phyloP scores from a whole-genome alignment of 2,797 vertebrate genomes.

The Odontamblyopus lacepedii region DNA sequence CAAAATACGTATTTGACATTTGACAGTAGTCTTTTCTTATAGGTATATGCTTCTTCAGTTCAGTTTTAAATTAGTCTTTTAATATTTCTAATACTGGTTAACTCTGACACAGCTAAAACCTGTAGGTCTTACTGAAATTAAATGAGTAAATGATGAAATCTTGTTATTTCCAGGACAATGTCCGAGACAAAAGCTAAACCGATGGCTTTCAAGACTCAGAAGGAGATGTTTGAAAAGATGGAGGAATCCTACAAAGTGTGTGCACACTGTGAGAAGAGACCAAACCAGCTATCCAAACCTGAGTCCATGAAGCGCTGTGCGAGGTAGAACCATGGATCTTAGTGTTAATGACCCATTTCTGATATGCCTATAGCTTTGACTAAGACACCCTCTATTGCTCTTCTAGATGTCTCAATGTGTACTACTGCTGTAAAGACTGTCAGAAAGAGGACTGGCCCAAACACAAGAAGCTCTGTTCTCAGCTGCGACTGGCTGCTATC shows the following conservation, averaged over 20 bases:
- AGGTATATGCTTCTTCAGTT: background rate
- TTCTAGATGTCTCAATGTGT: conserved; percentile 89
- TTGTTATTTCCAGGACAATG: conserved; percentile 66
- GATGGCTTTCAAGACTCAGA: conserved; percentile 79
- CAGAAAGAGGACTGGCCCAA: conserved; percentile 87
- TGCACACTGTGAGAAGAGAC: conserved; percentile 80
- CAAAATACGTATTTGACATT: background rate
- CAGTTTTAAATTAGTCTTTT: background rate
- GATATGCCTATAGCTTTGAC: background rate
- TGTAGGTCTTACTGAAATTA: background rate
- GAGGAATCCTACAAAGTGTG: conserved; percentile 92
- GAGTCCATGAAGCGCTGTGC: conserved; percentile 85
- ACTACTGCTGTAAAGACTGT: conserved; percentile 88
- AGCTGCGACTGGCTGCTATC: conserved; percentile 82
- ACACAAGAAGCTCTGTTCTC: conserved; percentile 88
- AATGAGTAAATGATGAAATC: background rate
- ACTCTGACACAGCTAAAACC: background rate
- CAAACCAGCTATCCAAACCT: conserved; percentile 70
- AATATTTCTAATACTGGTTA: background rate
- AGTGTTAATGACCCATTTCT: too few species aligned
- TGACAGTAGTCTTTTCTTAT: background rate
- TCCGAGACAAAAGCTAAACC: conserved; percentile 64
- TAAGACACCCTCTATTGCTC: conserved; percentile 2
- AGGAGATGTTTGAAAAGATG: conserved; percentile 95
- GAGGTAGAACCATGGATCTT: conserved; percentile 70